These are phyloP conservation scores for Micropterix aruncella DNA, from an alignment of 2,888 invertebrate genomes.

Conservation along the genomic window DNA sequence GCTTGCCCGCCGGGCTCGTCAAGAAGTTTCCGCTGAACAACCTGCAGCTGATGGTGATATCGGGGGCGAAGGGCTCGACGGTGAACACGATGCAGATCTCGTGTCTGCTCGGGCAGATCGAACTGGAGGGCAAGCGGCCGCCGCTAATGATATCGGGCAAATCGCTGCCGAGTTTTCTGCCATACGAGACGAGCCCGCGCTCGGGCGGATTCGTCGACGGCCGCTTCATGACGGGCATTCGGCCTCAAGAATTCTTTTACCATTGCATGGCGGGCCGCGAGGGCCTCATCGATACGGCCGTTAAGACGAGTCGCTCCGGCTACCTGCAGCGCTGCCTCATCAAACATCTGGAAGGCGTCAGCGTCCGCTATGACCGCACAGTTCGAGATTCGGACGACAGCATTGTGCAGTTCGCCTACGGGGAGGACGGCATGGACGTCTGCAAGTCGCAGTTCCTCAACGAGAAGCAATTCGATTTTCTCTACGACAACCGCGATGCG, in stretches of 20 bases:
- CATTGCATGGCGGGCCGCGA: conserved; percentile 99
- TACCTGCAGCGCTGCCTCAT: conserved; percentile 95
- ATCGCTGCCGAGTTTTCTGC: conserved; percentile 80
- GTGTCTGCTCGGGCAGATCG: conserved; percentile 93
- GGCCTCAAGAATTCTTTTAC: conserved; percentile 96
- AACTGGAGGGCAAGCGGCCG: conserved; percentile 94
- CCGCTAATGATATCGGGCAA: conserved; percentile 90
- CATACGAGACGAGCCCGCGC: conserved; percentile 76
- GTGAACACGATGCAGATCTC: conserved; percentile 99
- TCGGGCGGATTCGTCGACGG: conserved; percentile 96
- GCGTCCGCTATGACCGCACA: conserved; percentile 84
- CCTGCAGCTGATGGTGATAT: conserved; percentile 96
- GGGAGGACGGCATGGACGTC: conserved; percentile 89
- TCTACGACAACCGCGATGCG: conserved; percentile 65
- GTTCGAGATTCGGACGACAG: conserved; percentile 91
- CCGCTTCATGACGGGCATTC: conserved; percentile 95
- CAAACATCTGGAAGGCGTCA: conserved; percentile 95
- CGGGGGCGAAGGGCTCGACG: conserved; percentile 97
- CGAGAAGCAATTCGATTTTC: conserved; percentile 58
- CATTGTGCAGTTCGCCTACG: conserved; percentile 86
- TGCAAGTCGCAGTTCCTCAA: conserved; percentile 74
- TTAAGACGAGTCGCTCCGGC: conserved; percentile 97
- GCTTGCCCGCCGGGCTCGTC: conserved; percentile 72
- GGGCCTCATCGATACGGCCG: conserved; percentile 98
- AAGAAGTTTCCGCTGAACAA: conserved; percentile 88